Conservation (phyloP, 2,113 vertebrate genomes). For the Suricata suricatta region DNA sequence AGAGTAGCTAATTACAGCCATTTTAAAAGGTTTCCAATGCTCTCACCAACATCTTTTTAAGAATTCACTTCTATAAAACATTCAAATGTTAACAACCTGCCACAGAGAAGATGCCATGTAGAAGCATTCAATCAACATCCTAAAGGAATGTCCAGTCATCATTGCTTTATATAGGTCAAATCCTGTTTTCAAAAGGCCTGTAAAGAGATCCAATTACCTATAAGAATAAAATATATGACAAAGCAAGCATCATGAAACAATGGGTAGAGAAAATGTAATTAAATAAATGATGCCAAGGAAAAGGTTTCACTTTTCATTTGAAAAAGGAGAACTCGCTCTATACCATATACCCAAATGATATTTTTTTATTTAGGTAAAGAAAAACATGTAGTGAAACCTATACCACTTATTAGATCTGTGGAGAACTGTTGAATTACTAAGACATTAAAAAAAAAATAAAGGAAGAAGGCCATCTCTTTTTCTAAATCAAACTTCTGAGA, state of each 20-base stretch:
- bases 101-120: not conserved
- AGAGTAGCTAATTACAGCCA: conserved; percentile 84
- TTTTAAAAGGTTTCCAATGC: conserved; percentile 81
- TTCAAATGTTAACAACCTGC: conserved; percentile 72
- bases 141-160: not conserved
- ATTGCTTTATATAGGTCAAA: conserved; percentile 51
- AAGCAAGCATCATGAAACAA: conserved; percentile 7
- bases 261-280: not conserved
- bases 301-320: not conserved
- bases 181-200: conserved; percentile 13
- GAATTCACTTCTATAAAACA: conserved; percentile 78
- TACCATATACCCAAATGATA: not conserved
- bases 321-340: not conserved
- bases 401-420: not conserved
- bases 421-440: not conserved
- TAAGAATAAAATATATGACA: not conserved
- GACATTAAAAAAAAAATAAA: not conserved
- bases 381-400: not conserved
- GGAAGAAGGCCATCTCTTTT: not conserved
- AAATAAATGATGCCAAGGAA: not conserved
- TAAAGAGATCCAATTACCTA: conserved; percentile 17
- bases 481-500: not conserved
- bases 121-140: conserved; percentile 55
- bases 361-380: not conserved
- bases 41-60: conserved; percentile 62